Conservation (phyloP, 2,113 vertebrate genomes). For the Erythrolamprus reginae region DNA sequence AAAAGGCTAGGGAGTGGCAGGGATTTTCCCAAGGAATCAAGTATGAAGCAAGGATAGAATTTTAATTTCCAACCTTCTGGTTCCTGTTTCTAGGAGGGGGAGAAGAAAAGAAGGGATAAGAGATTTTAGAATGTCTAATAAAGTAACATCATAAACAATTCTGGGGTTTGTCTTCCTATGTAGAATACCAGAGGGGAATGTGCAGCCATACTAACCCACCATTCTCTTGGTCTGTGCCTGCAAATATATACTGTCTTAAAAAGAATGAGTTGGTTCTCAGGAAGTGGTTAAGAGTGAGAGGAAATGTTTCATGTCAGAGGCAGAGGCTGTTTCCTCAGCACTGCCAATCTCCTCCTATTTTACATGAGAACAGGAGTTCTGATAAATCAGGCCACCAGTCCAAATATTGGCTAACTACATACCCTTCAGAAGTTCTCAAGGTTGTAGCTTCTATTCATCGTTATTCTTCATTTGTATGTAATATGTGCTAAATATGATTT, state of each 20-base stretch:
- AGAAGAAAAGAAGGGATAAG: not conserved
- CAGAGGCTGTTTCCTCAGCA: slow-evolving; percentile 11
- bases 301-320: slow-evolving; percentile 9
- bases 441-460: not conserved
- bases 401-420: not conserved
- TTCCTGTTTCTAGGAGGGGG: not conserved
- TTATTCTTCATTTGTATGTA: not conserved
- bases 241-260: not conserved
- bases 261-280: not conserved
- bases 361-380: not conserved
- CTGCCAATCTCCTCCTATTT: not conserved
- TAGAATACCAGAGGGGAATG: not conserved
- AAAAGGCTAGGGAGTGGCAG: not conserved
- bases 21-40: slow-evolving; percentile 4
- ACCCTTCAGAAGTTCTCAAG: not conserved
- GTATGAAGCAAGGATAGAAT: not conserved
- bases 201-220: not conserved
- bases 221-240: not conserved
- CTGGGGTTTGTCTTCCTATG: slow-evolving; percentile 23
- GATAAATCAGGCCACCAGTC: not conserved
- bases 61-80: too few species aligned
- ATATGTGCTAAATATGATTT: not conserved
- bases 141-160: slow-evolving; percentile 65
- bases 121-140: not conserved
- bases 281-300: slow-evolving; percentile 24